Evolutionary conservation across 2,113 vertebrate genomes (phyloP), one percentile per base, ranked within the genome.

Genomic region (Heloderma charlesbogerti): DNA sequence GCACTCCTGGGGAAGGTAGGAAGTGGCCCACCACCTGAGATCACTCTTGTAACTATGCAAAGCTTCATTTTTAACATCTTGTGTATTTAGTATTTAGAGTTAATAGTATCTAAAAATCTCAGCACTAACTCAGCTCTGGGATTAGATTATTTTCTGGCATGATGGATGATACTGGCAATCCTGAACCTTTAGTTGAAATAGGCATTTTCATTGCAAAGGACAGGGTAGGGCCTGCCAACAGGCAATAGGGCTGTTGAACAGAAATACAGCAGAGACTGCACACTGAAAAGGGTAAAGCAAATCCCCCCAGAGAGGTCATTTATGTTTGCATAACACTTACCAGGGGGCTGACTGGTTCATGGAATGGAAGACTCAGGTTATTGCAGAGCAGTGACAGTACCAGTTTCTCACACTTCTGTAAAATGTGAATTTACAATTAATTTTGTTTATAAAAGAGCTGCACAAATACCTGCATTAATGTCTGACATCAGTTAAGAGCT

Each of bases 261-360:
- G 67, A 89, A 91, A 40, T 3, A 1, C 37, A 9, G 29, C 5
- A 86, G 34, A 40, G 13, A 0, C 31, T 3, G 9, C 12, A 43
- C 8, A 82, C 84, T 83, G 7, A 71, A 45, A 40, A 89, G 16
- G 3, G 27, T 1, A 78, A 40, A 90, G 69, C 20, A 71, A n/a
- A 16, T 29, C 7, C 57, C n/a, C 20, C 37, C 25, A 57, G 51
- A 66, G 16, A 25, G 29, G 34, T 34, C 6, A 34, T 86, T 34
- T 54, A 29, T 43, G 0, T 0, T 0, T 72, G 22, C 63, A 57
- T 45, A 22, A 67, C 66, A 95, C 98, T 98, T 96, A 99, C 99
- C 96, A 99, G 96, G 2, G 99, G 99, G 94, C 99, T 99, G 96
- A 99, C 99, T 0, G 99, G 99, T 75, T 99, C 99, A 0, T 99